phyloP scores from a whole-genome alignment of 1,140 invertebrate genomes.

The Caenorhabditis remanei region DNA sequence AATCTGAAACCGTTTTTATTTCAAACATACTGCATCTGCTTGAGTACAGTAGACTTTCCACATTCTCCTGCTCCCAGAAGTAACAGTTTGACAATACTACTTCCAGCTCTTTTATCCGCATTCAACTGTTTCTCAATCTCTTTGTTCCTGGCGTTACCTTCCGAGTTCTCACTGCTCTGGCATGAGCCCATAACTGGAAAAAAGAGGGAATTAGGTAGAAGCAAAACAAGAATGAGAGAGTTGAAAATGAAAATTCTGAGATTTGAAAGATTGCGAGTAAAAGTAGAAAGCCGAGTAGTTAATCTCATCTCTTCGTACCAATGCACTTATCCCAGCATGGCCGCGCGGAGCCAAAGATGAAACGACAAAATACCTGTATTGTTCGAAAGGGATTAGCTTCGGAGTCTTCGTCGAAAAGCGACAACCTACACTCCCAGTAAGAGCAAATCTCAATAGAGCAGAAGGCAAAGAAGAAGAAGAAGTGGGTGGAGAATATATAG shows the following conservation, averaged over 20 bases:
- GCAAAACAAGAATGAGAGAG: not conserved
- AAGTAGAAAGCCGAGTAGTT: not conserved
- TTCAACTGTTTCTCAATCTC: constrained; percentile 68
- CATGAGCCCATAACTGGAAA: constrained; percentile 59
- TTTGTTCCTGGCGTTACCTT: constrained; percentile 63
- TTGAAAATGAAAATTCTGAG: not conserved
- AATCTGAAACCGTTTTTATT: not conserved
- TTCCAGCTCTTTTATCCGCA: constrained; percentile 63
- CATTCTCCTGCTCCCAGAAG: constrained; percentile 75
- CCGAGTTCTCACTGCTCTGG: constrained; percentile 64
- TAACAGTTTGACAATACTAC: constrained; percentile 73
- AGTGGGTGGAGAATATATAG: constrained; percentile 37
- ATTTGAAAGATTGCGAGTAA: not conserved
- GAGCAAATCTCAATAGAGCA: constrained; percentile 28
- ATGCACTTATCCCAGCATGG: constrained; percentile 1
- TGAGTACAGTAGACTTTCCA: constrained; percentile 75
- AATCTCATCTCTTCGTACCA: constrained; percentile 35
- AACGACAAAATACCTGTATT: constrained; percentile 42
- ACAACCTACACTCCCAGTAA: constrained; percentile 37
- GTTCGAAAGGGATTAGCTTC: constrained; percentile 15
- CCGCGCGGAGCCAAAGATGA: not conserved
- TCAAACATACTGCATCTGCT: constrained; percentile 75
- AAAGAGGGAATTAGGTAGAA: not conserved
- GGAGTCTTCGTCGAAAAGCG: not conserved
- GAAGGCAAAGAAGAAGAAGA: constrained; percentile 10